phyloP scores from a whole-genome alignment of 1,140 invertebrate species.

The Drosophila pallidifrons region DNA sequence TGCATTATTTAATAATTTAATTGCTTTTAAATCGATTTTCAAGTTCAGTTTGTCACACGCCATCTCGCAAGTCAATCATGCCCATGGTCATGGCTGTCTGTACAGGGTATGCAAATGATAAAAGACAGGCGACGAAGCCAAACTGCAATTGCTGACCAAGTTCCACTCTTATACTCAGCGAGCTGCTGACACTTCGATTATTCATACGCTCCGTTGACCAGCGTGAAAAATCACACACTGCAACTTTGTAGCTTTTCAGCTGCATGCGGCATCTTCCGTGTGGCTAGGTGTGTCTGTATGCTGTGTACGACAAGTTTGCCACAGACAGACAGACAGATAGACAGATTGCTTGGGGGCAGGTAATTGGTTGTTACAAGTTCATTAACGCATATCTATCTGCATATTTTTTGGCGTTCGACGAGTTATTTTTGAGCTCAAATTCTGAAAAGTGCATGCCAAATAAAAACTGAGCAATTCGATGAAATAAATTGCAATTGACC shows the following conservation, averaged over 20 bases:
- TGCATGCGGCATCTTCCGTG: constrained; percentile 56
- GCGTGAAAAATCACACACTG: constrained; percentile 30
- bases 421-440: background rate
- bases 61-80: background rate
- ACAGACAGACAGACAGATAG: background rate
- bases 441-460: background rate
- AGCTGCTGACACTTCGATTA: constrained; percentile 35
- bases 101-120: constrained; percentile 25
- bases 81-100: background rate
- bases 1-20: background rate
- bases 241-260: constrained; percentile 3
- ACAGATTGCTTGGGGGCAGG: constrained; percentile 44
- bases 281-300: constrained; percentile 38
- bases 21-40: background rate
- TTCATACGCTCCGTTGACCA: constrained; percentile 71
- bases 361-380: constrained; percentile 67
- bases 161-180: constrained; percentile 41
- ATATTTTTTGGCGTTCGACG: constrained; percentile 5
- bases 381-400: constrained; percentile 53
- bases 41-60: background rate
- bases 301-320: constrained; percentile 16
- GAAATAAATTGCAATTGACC: constrained; percentile 15
- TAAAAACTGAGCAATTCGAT: constrained; percentile 10
- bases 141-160: constrained; percentile 23
- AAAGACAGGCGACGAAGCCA: constrained; percentile 23